phyloP scores from a whole-genome alignment of 2,113 vertebrate species.

The Larimichthys polyactis region DNA sequence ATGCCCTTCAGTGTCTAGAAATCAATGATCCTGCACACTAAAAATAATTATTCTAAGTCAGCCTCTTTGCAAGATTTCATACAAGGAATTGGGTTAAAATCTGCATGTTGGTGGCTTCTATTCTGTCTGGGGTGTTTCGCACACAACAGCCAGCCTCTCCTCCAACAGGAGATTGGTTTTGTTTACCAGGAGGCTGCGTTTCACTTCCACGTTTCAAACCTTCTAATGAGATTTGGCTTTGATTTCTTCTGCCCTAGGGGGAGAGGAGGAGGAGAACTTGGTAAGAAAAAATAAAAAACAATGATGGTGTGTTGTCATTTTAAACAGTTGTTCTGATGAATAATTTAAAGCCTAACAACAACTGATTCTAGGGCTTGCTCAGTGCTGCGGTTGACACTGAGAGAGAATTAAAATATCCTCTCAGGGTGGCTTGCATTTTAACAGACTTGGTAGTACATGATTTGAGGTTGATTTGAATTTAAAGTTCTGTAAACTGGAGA shows the following conservation, averaged over 20 bases:
- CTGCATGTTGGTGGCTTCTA: conserved; percentile 55
- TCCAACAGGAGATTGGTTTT: conserved; percentile 47
- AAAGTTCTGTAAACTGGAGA: neutral
- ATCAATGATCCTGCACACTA: conserved; percentile 33
- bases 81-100: conserved; percentile 62
- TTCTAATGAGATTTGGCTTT: conserved; percentile 76
- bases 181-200: conserved; percentile 66
- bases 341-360: conserved; percentile 65
- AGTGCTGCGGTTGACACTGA: conserved; percentile 8
- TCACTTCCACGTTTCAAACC: conserved; percentile 61
- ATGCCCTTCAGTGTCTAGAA: conserved; percentile 31
- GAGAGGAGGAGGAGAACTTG: conserved; percentile 49
- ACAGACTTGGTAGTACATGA: neutral
- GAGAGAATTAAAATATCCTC: conserved; percentile 30
- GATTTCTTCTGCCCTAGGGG: conserved; percentile 58
- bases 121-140: conserved; percentile 35
- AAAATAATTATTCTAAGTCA: conserved; percentile 42
- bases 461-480: conserved; percentile 17
- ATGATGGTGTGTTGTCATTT: conserved; percentile 58
- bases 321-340: conserved; percentile 74
- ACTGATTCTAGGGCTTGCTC: conserved; percentile 36
- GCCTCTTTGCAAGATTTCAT: conserved; percentile 16
- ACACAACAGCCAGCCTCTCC: conserved; percentile 47
- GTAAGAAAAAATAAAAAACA: conserved; percentile 65
- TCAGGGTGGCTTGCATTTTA: conserved; percentile 24